Evolutionary conservation across 2,797 vertebrate genomes (phyloP), one percentile per base, ranked within the genome.

Genomic region (Phalloptychus januarius): DNA sequence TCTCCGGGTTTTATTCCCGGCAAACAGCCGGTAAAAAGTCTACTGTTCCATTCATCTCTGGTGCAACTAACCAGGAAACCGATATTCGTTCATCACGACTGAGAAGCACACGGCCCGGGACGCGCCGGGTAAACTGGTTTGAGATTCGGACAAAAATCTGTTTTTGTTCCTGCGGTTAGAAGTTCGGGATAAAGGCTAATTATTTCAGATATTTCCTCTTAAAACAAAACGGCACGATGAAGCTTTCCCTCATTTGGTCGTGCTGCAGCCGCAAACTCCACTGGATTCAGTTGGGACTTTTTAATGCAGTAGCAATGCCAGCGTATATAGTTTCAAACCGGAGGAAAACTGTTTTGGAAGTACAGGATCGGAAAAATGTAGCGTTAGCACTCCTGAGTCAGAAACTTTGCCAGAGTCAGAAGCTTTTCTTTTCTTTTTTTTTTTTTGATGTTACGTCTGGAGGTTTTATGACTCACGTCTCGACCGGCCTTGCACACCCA

Each of bases 1-100:
- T 90, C 90, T 87, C 72, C 83, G 81, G 13, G 79, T 91, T 92
- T 88, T 85, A 87, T 86, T 91, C 83, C 18, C 76, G 75, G 72
- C 71, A 81, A 87, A 79, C 85, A 48, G 84, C 86, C 82, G 79
- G 79, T 88, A 83, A 86, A 50, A 88, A 87, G 48, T 87, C 44
- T 38, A 78, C 74, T 25, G 58, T 54, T 67, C 71, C 54, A 72
- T 81, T 40, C 5, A 65, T 85, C 81, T 83, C 80, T 81, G 48
- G 67, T 71, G 67, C 72, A 78, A 72, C 52, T 78, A 81, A 81
- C 88, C 69, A 74, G 54, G 50, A 80, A 81, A 83, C 86, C 74
- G 79, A 76, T 45, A 80, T 78, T 78, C 63, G 82, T 85, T 83
- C 85, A 86, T 79, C 78, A 80, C 71, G 80, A 65, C 79, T 48